Base-by-base conservation (phyloP, 2,797 vertebrate genomes). In the Brachyalestes nurse region DNA sequence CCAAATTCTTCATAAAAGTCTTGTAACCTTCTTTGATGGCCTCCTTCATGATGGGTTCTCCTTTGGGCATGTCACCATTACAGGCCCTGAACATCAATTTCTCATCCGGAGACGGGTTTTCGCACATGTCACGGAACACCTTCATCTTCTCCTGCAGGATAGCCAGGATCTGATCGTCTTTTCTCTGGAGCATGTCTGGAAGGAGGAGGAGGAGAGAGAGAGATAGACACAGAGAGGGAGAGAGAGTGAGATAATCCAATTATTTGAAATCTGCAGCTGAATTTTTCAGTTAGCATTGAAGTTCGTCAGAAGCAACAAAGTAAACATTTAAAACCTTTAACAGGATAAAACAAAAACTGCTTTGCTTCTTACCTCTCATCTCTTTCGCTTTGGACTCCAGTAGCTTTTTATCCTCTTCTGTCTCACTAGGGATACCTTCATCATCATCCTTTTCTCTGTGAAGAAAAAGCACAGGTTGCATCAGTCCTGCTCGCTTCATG, bases 371-470 rank as follows among this genome's bases (percentile, higher is more conserved):
- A 99, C 98, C 98, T 97, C 96, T 97, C 87, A 99, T 90, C 84
- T 96, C 97, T 86, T 93, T 96, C 77, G 96, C 91, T 95, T 96
- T 99, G 0, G 90, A 95, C 57, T 99, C 97, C 0, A 96, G 84
- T 79, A 96, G 90, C 85, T 94, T 95, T 90, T 96, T 97, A 84
- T 99, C 97, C 85, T 99, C 97, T 82, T 99, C 98, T 0, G 95
- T 97, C 87, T 99, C 98, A 28, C 97, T 99, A 21, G 97, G 98
- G 84, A 99, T 95, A 21, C 97, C 98, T 93, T 99, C 98, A 19
- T 99, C 98, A 82, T 99, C 97, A 75, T 99, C 97, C 85, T 96
- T 97, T 80, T 97, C 96, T 93, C 98, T 99, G 90, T 72, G 6
- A 79, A 57, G 34, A 67, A 12, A 61, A 64, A 16, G 0, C 40